phyloP scores from a whole-genome alignment of 2,113 vertebrate species.

The Archilochus colubris region DNA sequence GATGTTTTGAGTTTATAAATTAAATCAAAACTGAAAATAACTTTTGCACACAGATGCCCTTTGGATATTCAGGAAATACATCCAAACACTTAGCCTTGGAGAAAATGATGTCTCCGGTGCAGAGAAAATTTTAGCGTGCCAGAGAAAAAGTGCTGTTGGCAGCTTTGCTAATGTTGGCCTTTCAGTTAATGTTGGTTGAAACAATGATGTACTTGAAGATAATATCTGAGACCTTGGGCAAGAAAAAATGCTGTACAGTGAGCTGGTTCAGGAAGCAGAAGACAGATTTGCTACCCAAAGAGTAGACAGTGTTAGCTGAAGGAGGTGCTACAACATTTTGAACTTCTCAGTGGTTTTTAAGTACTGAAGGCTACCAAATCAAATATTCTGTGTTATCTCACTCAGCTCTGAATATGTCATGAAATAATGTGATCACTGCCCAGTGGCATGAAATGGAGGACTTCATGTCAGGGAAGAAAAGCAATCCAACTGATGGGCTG shows the following conservation, averaged over 20 bases:
- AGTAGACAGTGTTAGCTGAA: not conserved
- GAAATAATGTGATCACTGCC: not conserved
- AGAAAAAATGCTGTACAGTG: not conserved
- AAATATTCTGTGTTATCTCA: not conserved
- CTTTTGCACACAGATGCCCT: not conserved
- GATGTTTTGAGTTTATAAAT: constrained; percentile 2
- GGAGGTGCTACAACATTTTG: not conserved
- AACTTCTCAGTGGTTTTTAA: not conserved
- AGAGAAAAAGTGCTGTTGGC: not conserved
- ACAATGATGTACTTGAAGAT: not conserved
- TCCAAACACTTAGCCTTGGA: not conserved
- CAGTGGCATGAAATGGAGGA: not conserved
- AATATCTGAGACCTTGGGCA: not conserved
- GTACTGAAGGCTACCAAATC: not conserved
- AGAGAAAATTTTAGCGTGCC: constrained; percentile 20
- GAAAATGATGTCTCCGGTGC: not conserved
- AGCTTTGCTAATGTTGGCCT: not conserved
- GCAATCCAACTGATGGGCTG: not conserved
- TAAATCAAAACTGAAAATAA: constrained; percentile 23
- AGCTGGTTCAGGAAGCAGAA: not conserved
- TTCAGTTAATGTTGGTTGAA: constrained; percentile 30
- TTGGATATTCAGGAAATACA: constrained; percentile 24
- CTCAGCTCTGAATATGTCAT: not conserved
- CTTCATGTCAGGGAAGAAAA: not conserved
- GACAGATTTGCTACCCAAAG: not conserved